Evolutionary conservation across 1,140 invertebrate species (phyloP), one percentile per base, ranked within the genome.

Genomic region (Sarcophaga peregrina): DNA sequence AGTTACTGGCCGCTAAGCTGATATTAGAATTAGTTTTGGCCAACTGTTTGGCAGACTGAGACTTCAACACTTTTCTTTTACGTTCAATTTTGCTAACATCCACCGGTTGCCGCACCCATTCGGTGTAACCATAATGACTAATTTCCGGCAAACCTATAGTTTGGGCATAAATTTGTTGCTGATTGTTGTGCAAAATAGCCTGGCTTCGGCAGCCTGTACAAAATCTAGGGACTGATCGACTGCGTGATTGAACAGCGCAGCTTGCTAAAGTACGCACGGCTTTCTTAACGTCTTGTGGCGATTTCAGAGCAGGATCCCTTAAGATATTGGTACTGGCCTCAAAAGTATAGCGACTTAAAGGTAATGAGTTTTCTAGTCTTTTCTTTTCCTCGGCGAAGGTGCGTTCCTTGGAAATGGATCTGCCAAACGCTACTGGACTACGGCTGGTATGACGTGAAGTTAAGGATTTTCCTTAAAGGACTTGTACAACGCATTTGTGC

Each of bases 231-330:
- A 88, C 75, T 0, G 86, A 87, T 37, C 88, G 90, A 84, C 89
- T 90, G 0, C 89, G 86, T 11, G 83, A 54, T 48, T 87, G 87
- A 17, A 76, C 50, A 8, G 87, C 86, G 74, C 85, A 87, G 5
- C 87, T 87, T 76, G 89, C 88, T 74, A 90, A 90, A 0, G 90
- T 92, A 25, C 91, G 92, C 37, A 93, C 86, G 2, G 91, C 92
- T 86, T 93, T 93, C 82, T 92, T 92, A 3, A 93, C 92, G 85
- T 94, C 93, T 52, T 91, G 91, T 0, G 93, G 92, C 3, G 93
- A 93, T 48, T 93, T 90, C 2, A 95, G 86, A 72, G 93, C 93
- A 0, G 92, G 91, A 87, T 90, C 88, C 5, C 88, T 45, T 9
- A 90, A 73, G 0, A 90, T 90, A 82, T 89, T 90, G 5, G 90